phyloP scores from a whole-genome alignment of 2,888 invertebrate species.

The Pseudoips prasinana region DNA sequence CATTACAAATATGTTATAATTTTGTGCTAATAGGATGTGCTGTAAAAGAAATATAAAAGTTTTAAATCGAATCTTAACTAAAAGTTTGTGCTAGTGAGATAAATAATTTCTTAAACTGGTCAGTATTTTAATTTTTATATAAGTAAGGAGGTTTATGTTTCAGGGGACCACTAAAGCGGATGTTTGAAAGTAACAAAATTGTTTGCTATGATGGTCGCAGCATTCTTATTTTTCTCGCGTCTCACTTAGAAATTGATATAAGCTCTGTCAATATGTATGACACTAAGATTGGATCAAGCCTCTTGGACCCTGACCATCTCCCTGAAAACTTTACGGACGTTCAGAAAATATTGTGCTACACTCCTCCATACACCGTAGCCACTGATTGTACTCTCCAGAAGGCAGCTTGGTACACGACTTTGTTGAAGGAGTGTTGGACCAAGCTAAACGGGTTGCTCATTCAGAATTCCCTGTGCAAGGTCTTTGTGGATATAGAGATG shows the following conservation, averaged over 20 bases:
- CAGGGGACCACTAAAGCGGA: slow-evolving; percentile 34
- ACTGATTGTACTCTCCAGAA: slow-evolving; percentile 55
- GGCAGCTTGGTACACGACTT: slow-evolving; percentile 50
- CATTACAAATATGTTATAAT: too few relatives aligned
- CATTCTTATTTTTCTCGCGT: slow-evolving; percentile 52
- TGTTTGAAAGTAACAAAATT: slow-evolving; percentile 45
- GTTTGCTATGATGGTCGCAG: slow-evolving; percentile 65
- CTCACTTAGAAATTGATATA: slow-evolving; percentile 40
- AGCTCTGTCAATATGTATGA: slow-evolving; percentile 43
- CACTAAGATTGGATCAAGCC: slow-evolving; percentile 61
- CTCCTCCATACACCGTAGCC: slow-evolving; percentile 48
- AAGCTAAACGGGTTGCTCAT: slow-evolving; percentile 38
- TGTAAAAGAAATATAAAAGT: too few relatives aligned
- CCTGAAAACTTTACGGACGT: slow-evolving; percentile 58
- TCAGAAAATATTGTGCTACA: slow-evolving; percentile 45
- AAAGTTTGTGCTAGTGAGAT: too few relatives aligned
- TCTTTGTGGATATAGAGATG: slow-evolving; percentile 72
- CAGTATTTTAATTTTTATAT: too few relatives aligned
- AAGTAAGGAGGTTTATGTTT: slow-evolving; percentile 23
- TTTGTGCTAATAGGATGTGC: too few relatives aligned
- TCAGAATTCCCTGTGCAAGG: slow-evolving; percentile 55
- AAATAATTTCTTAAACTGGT: too few relatives aligned
- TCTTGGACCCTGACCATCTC: slow-evolving; percentile 67
- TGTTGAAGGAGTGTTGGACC: slow-evolving; percentile 43
- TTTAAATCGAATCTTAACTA: too few relatives aligned